Base-by-base conservation (phyloP, 1,140 invertebrate genomes). In the Drosophila auraria region DNA sequence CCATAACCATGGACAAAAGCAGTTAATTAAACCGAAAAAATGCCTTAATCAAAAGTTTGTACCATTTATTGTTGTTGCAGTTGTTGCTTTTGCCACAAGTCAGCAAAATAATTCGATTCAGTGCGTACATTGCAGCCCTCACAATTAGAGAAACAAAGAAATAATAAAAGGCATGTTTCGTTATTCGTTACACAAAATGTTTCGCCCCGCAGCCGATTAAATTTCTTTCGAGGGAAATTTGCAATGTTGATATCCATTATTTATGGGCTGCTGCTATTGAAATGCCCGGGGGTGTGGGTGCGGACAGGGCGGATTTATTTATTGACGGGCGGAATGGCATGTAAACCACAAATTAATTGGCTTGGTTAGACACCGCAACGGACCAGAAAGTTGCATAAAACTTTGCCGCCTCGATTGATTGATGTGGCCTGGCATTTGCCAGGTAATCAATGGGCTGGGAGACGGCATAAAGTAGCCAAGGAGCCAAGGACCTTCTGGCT, bases 311-410 rank as follows among this genome's bases (percentile, higher is more conserved):
- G 61, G 27, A 63, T 82, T 82, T 80, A 81, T 82, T 82, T 78
- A 82, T 82, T 83, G 69, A 60, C 63, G 68, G 63, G 63, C 57
- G 73, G 54, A 63, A 78, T 69, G 61, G 70, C 69, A 83, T 82
- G 80, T 83, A 83, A 80, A 83, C 80, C 80, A 61, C 80, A 83
- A 83, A 83, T 83, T 83, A 83, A 83, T 83, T 83, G 80, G 69
- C 70, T 83, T 78, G 80, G 80, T 82, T 82, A 78, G 80, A 78
- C 68, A 47, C 58, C 58, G 68, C 74, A 78, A 78, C 62, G 80
- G 62, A 64, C 69, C 73, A 78, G 62, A 79, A 79, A 79, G 76
- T 72, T 79, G 76, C 47, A 79, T 66, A 58, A 77, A 82, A 82
- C 78, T 82, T 82, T 82, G 61, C 80, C 80, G 79, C 80, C 79